Conservation (phyloP, 2,797 vertebrate genomes). For the Bradypus variegatus region DNA sequence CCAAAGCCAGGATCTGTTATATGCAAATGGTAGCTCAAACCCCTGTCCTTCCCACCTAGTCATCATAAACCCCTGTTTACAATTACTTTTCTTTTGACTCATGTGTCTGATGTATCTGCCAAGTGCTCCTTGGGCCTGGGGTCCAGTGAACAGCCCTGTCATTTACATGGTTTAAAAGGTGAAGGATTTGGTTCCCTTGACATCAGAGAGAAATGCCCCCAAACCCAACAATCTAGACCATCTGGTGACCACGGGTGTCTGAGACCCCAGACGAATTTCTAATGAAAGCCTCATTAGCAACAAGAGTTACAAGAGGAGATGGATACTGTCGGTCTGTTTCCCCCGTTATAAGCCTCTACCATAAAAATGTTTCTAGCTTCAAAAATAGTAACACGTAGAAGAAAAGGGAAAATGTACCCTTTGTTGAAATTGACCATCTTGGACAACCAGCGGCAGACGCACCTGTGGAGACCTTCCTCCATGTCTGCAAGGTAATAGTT, state of each 20-base stretch:
- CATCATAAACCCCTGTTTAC: background rate
- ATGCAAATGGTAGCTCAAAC: background rate
- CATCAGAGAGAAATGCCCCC: background rate
- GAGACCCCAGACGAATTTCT: background rate
- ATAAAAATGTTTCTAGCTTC: background rate
- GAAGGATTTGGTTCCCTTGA: background rate
- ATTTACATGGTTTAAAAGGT: background rate
- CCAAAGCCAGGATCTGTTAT: too few relatives aligned
- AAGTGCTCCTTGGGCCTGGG: background rate
- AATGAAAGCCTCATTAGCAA: background rate
- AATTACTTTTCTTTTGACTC: too few relatives aligned
- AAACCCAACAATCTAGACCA: background rate
- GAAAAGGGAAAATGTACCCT: background rate
- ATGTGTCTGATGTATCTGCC: background rate
- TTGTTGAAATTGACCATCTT: background rate
- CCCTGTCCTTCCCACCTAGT: background rate
- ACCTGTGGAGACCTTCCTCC: background rate
- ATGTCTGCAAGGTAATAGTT: background rate
- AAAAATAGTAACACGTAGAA: background rate
- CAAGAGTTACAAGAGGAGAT: background rate
- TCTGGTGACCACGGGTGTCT: background rate
- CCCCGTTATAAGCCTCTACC: background rate
- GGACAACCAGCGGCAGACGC: background rate
- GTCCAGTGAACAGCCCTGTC: background rate
- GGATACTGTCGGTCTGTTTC: background rate